Conservation (phyloP, 2,888 invertebrate genomes). For the Criorhina ranunculi region DNA sequence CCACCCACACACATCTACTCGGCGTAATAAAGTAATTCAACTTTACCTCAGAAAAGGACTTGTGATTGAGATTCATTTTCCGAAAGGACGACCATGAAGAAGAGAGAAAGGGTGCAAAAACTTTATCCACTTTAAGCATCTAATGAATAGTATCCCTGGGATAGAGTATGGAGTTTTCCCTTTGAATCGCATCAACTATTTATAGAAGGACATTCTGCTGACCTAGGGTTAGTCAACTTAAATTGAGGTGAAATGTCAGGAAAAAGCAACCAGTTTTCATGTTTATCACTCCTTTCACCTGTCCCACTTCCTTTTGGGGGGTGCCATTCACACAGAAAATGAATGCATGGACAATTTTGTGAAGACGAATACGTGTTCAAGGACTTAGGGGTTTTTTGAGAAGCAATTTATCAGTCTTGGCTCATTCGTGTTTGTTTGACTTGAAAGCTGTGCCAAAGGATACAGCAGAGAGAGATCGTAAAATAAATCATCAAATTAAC, state of each 20-base stretch:
- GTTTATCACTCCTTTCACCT: constrained; percentile 59
- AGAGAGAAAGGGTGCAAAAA: background rate
- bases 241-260: constrained; percentile 37
- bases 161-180: constrained; percentile 17
- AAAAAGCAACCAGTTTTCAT: constrained; percentile 41
- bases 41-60: constrained; percentile 9
- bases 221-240: constrained; percentile 51
- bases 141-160: constrained; percentile 29
- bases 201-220: constrained; percentile 31
- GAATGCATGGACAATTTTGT: constrained; percentile 31
- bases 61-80: constrained; percentile 35
- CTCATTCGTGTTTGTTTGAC: constrained; percentile 13
- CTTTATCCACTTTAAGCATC: constrained; percentile 31
- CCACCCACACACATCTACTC: background rate
- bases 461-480: background rate
- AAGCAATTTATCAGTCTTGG: constrained; percentile 63
- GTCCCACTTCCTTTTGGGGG: background rate
- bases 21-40: constrained; percentile 27
- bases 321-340: background rate
- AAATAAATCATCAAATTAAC: constrained; percentile 34
- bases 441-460: constrained; percentile 6
- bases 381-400: constrained; percentile 38
- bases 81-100: background rate
- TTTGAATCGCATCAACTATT: constrained; percentile 29
- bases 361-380: constrained; percentile 45